Conservation (phyloP, 37 sponge, comb jelly and placozoan genomes). For the Hormiphora californensis region DNA sequence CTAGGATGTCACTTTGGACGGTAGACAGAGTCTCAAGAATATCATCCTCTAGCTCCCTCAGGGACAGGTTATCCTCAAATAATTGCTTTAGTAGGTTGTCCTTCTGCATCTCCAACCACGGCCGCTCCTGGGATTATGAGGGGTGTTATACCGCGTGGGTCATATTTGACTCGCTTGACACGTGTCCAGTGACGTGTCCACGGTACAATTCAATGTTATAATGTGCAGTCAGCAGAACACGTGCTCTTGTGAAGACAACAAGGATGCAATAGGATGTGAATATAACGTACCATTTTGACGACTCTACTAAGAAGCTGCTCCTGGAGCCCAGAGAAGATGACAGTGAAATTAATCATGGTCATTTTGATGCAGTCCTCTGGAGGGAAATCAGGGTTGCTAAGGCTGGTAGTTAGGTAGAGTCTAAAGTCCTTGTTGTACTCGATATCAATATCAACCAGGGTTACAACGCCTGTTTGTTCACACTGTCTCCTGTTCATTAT, state of each 20-base stretch:
- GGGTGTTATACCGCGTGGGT: neutral
- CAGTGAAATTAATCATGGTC: constrained; percentile 66
- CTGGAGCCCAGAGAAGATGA: constrained; percentile 61
- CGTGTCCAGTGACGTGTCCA: too few species aligned
- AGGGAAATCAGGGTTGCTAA: constrained; percentile 42
- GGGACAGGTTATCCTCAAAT: constrained; percentile 46
- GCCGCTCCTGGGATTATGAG: constrained; percentile 56
- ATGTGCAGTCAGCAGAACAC: too few species aligned
- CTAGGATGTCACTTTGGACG: constrained; percentile 32
- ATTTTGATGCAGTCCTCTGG: constrained; percentile 65
- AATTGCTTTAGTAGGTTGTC: constrained; percentile 55
- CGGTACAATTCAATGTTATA: too few species aligned
- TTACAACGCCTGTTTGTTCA: constrained; percentile 38
- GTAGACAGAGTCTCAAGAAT: constrained; percentile 47
- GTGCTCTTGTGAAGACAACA: too few species aligned
- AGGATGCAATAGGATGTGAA: too few species aligned
- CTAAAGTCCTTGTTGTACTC: constrained; percentile 56
- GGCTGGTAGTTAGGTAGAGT: constrained; percentile 57
- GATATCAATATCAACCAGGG: constrained; percentile 50
- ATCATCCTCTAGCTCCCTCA: constrained; percentile 57
- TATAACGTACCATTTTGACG: constrained; percentile 55
- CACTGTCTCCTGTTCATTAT: constrained; percentile 47
- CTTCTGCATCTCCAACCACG: constrained; percentile 57
- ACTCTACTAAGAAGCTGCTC: constrained; percentile 63
- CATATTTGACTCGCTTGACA: neutral